Conservation (phyloP, 1,140 invertebrate species). For the Drosophila bifasciata region DNA sequence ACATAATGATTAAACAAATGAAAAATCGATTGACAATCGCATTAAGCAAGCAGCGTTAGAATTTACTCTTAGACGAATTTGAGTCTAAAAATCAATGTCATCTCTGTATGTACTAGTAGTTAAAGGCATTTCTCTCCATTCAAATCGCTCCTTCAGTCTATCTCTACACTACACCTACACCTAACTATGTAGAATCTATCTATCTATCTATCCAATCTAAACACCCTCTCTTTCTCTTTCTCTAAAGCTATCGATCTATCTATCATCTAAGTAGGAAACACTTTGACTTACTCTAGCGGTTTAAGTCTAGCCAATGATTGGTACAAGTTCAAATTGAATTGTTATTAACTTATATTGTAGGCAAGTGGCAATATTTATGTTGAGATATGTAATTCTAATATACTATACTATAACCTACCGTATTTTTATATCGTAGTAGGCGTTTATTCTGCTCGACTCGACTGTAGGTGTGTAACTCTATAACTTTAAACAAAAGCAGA, state of each 20-base stretch:
- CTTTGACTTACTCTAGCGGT: conserved; percentile 50
- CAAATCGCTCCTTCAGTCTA: conserved; percentile 23
- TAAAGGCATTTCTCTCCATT: conserved; percentile 67
- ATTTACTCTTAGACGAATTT: conserved; percentile 58
- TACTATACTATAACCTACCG: conserved; percentile 56
- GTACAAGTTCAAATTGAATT: conserved; percentile 78
- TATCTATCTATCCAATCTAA: conserved; percentile 21
- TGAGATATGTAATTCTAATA: too few relatives aligned
- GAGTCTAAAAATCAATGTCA: conserved; percentile 60
- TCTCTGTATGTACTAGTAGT: conserved; percentile 56
- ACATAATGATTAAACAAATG: conserved; percentile 13
- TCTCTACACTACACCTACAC: conserved; percentile 15
- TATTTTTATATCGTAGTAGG: conserved; percentile 74
- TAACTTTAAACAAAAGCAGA: conserved; percentile 28
- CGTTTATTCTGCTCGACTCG: conserved; percentile 75
- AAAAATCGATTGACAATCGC: conserved; percentile 75
- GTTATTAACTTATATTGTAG: conserved; percentile 74
- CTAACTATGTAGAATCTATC: conserved; percentile 8
- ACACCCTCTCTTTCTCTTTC: conserved; percentile 3
- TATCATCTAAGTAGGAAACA: conserved; percentile 50
- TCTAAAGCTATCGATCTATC: conserved; percentile 13
- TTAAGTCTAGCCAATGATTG: conserved; percentile 61
- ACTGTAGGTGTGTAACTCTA: conserved; percentile 59
- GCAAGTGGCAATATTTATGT: conserved; percentile 75
- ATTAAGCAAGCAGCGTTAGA: conserved; percentile 72